Evolutionary conservation across 2,113 vertebrate genomes (phyloP), one percentile per base, ranked within the genome.

Genomic region (Alces alces): DNA sequence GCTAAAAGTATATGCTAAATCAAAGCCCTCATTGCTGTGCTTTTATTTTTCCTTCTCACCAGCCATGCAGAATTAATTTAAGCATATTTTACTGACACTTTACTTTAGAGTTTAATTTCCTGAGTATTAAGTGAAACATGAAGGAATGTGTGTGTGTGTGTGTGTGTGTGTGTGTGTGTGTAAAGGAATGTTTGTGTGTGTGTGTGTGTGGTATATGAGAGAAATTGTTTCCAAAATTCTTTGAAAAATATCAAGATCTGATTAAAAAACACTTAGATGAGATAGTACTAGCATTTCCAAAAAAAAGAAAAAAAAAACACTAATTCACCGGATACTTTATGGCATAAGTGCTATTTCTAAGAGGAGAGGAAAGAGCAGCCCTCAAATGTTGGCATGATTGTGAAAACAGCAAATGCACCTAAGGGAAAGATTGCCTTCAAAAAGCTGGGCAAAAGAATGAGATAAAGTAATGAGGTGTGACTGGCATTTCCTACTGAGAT

Each of bases 381-480:
- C 84, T 97, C n/a, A 94, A 91, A 55, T 33, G 17, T 17, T 87
- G 52, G 25, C 58, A 70, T 3, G 70, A 54, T 57, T 89, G 54
- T 94, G 96, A 97, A 92, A 85, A 93, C 13, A 83, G 36, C 16
- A 93, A 84, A 47, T 16, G 6, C 27, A 84, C 36, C 33, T 78
- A 98, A 86, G 85, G 0, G n/a, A 23, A 84, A 91, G 52, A 80
- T 30, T 95, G 64, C 64, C 60, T 96, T 78, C 43, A 6, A 4
- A 23, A 87, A 58, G 61, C 84, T 82, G 95, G 3, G 93, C 86
- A 55, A 89, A 86, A 79, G 19, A 95, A n/a, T 30, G 33, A 93
- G 91, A 96, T 43, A 73, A 90, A 98, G 76, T 90, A 1, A 70
- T 36, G 70, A 91, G 30, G 27, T 95, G 94, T 91, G 84, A 92